These are phyloP conservation scores for Trigoniulus corallinus DNA, from an alignment of 1,140 invertebrate species.

Conservation along the genomic window DNA sequence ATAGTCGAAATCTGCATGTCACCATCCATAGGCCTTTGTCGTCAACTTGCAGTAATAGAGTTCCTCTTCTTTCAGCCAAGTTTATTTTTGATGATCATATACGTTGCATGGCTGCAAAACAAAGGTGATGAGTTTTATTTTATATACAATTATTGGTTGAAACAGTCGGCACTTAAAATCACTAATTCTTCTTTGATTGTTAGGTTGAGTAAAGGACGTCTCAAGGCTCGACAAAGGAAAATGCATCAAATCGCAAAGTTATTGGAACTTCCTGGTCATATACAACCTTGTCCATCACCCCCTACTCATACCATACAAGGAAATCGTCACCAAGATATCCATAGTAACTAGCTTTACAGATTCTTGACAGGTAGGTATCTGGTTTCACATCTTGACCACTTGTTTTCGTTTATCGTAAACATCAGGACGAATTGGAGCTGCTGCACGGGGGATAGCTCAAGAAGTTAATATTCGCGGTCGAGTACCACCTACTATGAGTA, in stretches of 20 bases:
- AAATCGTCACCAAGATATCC: slow-evolving; percentile 13
- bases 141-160: no score
- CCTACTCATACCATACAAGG: slow-evolving; percentile 26
- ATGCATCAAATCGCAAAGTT: slow-evolving; percentile 86
- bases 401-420: no score
- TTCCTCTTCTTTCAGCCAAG: slow-evolving; percentile 69
- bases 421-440: slow-evolving; percentile 1
- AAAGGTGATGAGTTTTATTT: slow-evolving; percentile 39
- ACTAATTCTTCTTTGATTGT: slow-evolving; percentile 13
- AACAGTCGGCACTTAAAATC: no score
- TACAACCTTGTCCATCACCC: slow-evolving; percentile 37
- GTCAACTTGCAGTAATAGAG: slow-evolving; percentile 30
- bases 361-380: background rate
- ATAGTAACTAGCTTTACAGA: background rate
- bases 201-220: slow-evolving; percentile 65
- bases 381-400: no score
- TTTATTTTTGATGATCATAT: slow-evolving; percentile 99
- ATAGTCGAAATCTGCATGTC: slow-evolving; percentile 86
- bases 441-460: background rate
- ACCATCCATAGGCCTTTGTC: slow-evolving; percentile 74
- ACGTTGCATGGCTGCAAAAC: slow-evolving; percentile 87
- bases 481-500: slow-evolving; percentile 5
- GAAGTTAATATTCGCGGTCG: slow-evolving; percentile 12
- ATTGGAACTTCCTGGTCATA: slow-evolving; percentile 55
- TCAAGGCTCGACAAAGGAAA: slow-evolving; percentile 87